Evolutionary conservation across 2,888 invertebrate genomes (phyloP), one percentile per base, ranked within the genome.

Genomic region (Drosophila aldrichi): DNA sequence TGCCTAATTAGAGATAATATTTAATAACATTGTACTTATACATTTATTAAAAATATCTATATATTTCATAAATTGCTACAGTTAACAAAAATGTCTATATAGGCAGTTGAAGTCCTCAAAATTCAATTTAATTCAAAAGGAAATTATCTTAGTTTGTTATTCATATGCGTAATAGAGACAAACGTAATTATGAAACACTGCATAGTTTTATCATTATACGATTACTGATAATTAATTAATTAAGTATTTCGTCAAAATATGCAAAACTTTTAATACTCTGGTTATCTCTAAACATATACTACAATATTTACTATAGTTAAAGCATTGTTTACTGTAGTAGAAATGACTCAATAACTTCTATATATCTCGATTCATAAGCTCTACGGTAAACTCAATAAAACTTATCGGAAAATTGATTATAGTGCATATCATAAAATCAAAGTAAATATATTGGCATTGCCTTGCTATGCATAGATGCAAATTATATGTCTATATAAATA

Each of bases 331-430:
- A 48, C 25, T 44, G 14, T 44, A 16, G 14, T 16, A 46, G 8
- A 46, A 2, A 2, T 25, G 9, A 25, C 25, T 16, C 25, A 18
- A 29, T 48, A 48, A 48, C n/a, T 25, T 48, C 6, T 29, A 48
- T 29, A 29, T 48, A 48, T 29, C 6, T 48, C 12, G n/a, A 29
- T 10, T 48, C 29, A 48, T 29, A 48, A 29, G n/a, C 6, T 29
- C 29, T n/a, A 48, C n/a, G n/a, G 29, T 48, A 48, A 48, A 48
- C n/a, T 12, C 12, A n/a, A 48, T 48, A 29, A 48, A 12, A 10
- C 29, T 12, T 48, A 48, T 48, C 48, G n/a, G 29, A n/a, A 29
- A 29, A 29, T 29, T 29, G 29, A 29, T 29, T 48, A 5, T 29
- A 29, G 29, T 18, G 6, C 6, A n/a, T n/a, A 46, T 46, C 29